Conservation (phyloP, 2,888 invertebrate species). For the Monoplex corrugatus region DNA sequence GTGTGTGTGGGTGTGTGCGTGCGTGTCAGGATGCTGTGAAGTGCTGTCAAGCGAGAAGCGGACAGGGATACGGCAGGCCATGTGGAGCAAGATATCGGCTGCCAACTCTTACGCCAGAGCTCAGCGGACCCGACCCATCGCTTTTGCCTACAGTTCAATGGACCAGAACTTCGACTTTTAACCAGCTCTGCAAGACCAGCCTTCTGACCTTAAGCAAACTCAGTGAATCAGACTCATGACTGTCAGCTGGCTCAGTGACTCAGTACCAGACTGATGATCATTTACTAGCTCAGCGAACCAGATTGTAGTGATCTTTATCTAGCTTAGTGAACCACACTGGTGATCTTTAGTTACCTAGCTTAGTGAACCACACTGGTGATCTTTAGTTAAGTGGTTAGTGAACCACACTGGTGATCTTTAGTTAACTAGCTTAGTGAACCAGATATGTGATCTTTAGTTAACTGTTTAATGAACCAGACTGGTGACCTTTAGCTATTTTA, state of each 20-base stretch:
- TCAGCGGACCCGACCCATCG: not conserved
- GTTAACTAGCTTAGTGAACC: too few relatives aligned
- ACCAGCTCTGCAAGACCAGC: constrained; percentile 28
- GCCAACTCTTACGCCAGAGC: constrained; percentile 31
- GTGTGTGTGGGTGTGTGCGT: not conserved
- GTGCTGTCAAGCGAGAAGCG: not conserved
- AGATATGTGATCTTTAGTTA: too few relatives aligned
- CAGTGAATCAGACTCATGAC: not conserved
- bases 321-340: too few relatives aligned
- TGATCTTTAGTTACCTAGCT: too few relatives aligned
- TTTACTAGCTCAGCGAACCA: not conserved
- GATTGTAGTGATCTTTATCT: too few relatives aligned
- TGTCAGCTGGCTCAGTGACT: not conserved
- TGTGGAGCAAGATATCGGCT: constrained; percentile 41
- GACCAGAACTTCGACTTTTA: constrained; percentile 3
- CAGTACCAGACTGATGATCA: not conserved
- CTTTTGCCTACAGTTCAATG: not conserved
- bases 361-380: too few relatives aligned
- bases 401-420: too few relatives aligned
- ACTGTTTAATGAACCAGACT: too few relatives aligned
- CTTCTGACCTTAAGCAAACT: not conserved
- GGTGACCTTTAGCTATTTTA: too few relatives aligned
- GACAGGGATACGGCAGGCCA: constrained; percentile 15
- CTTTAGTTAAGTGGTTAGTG: too few relatives aligned
- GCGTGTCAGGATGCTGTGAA: not conserved